Percentiles rank a stretch among this genome's conserved stretches.
Evolutionary conservation across 1,140 invertebrate genomes (phyloP).

Genomic region (Anadara kagoshimensis): DNA sequence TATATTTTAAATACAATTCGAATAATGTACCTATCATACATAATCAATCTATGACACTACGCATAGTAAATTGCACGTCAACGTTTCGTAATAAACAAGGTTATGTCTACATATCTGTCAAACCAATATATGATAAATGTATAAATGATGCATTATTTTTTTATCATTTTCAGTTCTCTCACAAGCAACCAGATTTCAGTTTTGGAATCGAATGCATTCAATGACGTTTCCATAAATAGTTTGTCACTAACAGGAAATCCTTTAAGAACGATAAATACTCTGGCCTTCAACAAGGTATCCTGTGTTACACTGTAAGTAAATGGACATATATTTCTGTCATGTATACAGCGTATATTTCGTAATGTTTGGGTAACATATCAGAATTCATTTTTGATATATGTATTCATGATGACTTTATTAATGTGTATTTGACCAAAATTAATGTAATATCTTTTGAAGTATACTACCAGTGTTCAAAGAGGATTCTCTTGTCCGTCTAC

Average conservation of each 20-base stretch:
- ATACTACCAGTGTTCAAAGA: too few species aligned
- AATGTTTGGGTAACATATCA: slow-evolving; percentile 26
- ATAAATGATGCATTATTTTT: slow-evolving; percentile 32
- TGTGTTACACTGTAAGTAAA: slow-evolving; percentile 4
- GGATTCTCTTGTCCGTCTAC: too few species aligned
- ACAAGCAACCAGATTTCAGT: slow-evolving; percentile 47
- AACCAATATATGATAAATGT: neutral
- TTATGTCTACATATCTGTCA: neutral
- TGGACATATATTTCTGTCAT: too few species aligned
- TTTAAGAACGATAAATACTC: slow-evolving; percentile 23
- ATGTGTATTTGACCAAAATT: too few species aligned
- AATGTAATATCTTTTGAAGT: too few species aligned
- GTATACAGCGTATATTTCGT: slow-evolving; percentile 23
- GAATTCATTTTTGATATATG: too few species aligned
- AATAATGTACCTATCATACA: too few species aligned
- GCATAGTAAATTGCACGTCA: too few species aligned
- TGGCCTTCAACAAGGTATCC: slow-evolving; percentile 24
- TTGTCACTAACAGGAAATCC: slow-evolving; percentile 19
- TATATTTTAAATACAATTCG: too few species aligned
- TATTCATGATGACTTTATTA: too few species aligned
- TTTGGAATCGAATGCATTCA: slow-evolving; percentile 44
- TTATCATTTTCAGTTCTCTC: slow-evolving; percentile 36
- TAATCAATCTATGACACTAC: too few species aligned
- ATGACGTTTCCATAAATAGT: slow-evolving; percentile 11
- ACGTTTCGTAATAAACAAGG: neutral